Evolutionary conservation across 1,140 invertebrate species (phyloP).

Genomic region (Ceratosolen fusciceps): DNA sequence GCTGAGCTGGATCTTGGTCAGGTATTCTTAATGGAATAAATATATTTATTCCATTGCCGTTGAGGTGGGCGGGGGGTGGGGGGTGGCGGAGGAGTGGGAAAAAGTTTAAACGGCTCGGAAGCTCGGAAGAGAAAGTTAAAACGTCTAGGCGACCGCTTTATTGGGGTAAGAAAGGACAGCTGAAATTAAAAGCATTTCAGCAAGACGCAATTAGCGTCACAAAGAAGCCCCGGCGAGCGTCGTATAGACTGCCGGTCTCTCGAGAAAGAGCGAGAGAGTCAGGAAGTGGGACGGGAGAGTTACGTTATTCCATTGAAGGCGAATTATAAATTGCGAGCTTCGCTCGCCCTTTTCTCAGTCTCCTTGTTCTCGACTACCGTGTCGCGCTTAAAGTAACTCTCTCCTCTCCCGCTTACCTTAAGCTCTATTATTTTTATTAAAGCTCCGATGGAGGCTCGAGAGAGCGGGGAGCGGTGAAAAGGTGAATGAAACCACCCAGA

Average conservation of each 20-base stretch:
- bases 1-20: no score
- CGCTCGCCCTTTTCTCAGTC: conserved; percentile 41
- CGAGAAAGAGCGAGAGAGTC: neutral
- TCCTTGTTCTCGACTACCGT: conserved; percentile 33
- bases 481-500: neutral
- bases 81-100: conserved; percentile 4
- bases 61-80: no score
- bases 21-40: no score
- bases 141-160: conserved; percentile 19
- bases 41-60: neutral
- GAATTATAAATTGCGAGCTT: conserved; percentile 53
- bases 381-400: conserved; percentile 7
- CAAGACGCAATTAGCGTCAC: conserved; percentile 48
- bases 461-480: neutral
- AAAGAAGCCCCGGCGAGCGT: conserved; percentile 25
- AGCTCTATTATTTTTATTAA: conserved; percentile 46
- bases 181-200: conserved; percentile 49
- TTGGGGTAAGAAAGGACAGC: conserved; percentile 41
- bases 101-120: neutral
- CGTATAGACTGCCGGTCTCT: neutral
- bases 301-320: conserved; percentile 52
- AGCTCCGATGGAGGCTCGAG: neutral
- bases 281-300: conserved; percentile 16
- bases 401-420: neutral
- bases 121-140: conserved; percentile 26